Evolutionary conservation across 2,888 invertebrate genomes (phyloP).

Genomic region (Drosophila mimetica): DNA sequence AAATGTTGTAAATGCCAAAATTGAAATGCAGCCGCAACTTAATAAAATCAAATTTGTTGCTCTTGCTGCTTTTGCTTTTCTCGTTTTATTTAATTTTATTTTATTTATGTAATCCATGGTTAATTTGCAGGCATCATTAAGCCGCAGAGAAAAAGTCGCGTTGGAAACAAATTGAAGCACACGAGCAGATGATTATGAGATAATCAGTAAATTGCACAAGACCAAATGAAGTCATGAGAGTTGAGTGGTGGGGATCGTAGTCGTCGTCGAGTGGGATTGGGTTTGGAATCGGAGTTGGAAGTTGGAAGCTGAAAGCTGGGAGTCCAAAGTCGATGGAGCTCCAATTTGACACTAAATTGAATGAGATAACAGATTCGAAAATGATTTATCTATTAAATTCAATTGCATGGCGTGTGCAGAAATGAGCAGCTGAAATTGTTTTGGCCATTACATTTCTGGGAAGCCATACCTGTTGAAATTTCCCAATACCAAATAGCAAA

Average conservation of each 20-base stretch:
- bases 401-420: constrained; percentile 20
- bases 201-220: constrained; percentile 69
- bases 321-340: neutral
- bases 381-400: constrained; percentile 21
- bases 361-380: constrained; percentile 35
- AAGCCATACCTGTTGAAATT: constrained; percentile 4
- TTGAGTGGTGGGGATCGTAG: constrained; percentile 22
- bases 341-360: constrained; percentile 28
- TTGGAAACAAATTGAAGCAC: constrained; percentile 54
- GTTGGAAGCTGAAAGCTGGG: neutral
- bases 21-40: constrained; percentile 54
- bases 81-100: constrained; percentile 27
- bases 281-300: neutral
- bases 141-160: constrained; percentile 31
- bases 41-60: constrained; percentile 61
- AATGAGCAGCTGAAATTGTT: constrained; percentile 3
- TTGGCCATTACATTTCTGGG: neutral
- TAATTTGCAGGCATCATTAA: constrained; percentile 72
- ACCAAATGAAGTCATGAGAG: constrained; percentile 43
- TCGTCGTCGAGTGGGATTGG: constrained; percentile 8
- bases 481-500: constrained; percentile 3
- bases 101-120: constrained; percentile 62
- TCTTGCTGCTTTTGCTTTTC: constrained; percentile 45
- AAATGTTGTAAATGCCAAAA: constrained; percentile 60
- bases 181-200: constrained; percentile 72